These are phyloP conservation scores for Hydropsyche tenuis DNA, from an alignment of 1,140 invertebrate genomes.

Conservation along the genomic window DNA sequence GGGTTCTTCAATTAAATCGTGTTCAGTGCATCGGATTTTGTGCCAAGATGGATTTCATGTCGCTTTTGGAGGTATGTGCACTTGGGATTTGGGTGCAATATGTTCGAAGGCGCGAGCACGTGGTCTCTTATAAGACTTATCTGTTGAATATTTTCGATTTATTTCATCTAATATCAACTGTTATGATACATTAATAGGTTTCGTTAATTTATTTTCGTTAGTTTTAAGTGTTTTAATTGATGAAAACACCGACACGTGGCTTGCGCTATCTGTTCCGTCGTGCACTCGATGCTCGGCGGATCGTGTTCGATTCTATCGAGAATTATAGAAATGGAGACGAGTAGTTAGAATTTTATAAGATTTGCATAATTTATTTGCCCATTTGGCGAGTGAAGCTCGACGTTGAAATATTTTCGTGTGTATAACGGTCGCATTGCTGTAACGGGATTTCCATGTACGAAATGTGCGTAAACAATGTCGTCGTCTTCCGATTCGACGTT, in stretches of 20 bases:
- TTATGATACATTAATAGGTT: too few species aligned
- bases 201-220: too few species aligned
- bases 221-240: too few species aligned
- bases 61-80: slow-evolving; percentile 59
- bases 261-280: not conserved
- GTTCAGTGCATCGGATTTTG: too few species aligned
- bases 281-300: slow-evolving; percentile 18
- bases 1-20: slow-evolving; percentile 33
- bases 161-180: not conserved
- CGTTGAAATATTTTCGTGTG: slow-evolving; percentile 18
- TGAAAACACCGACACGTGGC: not conserved
- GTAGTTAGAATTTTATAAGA: too few species aligned
- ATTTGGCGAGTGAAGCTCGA: too few species aligned
- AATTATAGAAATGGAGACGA: slow-evolving; percentile 43
- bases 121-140: not conserved
- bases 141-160: not conserved
- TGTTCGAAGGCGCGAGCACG: not conserved
- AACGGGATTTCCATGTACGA: slow-evolving; percentile 6
- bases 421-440: slow-evolving; percentile 10
- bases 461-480: too few species aligned
- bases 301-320: slow-evolving; percentile 4
- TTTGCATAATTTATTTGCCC: too few species aligned
- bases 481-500: too few species aligned
- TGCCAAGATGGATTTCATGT: slow-evolving; percentile 62
- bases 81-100: not conserved